Percentiles rank a stretch among this genome's conserved stretches.
Evolutionary conservation across 2,888 invertebrate species (phyloP).

Genomic region (Toxonevra muliebris): DNA sequence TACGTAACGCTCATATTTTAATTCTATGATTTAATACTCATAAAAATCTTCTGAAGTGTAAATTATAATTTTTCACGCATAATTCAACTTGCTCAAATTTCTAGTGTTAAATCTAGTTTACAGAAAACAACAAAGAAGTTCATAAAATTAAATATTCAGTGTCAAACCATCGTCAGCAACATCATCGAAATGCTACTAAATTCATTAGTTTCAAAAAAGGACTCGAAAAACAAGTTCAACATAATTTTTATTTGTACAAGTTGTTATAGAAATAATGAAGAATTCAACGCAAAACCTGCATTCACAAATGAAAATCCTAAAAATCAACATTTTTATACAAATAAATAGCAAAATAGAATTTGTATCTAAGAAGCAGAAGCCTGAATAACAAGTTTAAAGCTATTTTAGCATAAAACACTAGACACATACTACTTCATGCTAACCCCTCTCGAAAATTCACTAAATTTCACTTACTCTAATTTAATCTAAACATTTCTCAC

Average conservation of each 20-base stretch:
- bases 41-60: constrained; percentile 58
- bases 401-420: constrained; percentile 26
- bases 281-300: too few species aligned
- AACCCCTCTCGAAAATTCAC: constrained; percentile 14
- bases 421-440: not conserved
- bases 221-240: constrained; percentile 59
- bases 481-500: not conserved
- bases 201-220: constrained; percentile 54
- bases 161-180: constrained; percentile 54
- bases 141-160: constrained; percentile 61
- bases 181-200: constrained; percentile 48
- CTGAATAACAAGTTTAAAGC: constrained; percentile 40
- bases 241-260: constrained; percentile 51
- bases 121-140: constrained; percentile 34
- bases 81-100: constrained; percentile 62
- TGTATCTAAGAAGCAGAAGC: constrained; percentile 19
- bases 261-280: constrained; percentile 41
- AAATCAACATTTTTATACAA: not conserved
- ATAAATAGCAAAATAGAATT: constrained; percentile 18
- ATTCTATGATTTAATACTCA: constrained; percentile 12
- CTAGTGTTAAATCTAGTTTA: constrained; percentile 39
- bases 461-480: constrained; percentile 18
- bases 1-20: constrained; percentile 13
- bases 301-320: constrained; percentile 27
- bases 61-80: constrained; percentile 62